These are phyloP conservation scores for Eupithecia abbreviata DNA, from an alignment of 2,888 invertebrate species.

Conservation along the genomic window DNA sequence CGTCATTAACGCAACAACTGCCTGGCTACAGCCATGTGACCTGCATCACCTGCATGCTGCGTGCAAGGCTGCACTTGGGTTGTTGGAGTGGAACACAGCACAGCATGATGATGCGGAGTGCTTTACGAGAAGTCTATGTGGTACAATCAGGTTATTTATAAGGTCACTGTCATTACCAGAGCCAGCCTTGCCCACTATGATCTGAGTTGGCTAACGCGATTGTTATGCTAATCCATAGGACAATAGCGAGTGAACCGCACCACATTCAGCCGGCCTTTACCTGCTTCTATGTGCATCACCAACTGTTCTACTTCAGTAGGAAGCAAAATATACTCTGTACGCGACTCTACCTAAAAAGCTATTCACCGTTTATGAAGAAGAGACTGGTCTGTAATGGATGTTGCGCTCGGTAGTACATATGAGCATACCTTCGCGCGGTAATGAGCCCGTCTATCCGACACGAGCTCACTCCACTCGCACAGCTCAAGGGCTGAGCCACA, in stretches of 20 bases:
- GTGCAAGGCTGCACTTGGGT: background rate
- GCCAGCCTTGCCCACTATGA: background rate
- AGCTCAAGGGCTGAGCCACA: background rate
- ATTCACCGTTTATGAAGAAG: background rate
- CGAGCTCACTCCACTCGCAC: background rate
- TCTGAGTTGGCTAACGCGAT: background rate
- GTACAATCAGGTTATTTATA: background rate
- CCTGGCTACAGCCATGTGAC: background rate
- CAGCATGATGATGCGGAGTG: background rate
- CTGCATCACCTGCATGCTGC: background rate
- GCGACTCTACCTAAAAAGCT: background rate
- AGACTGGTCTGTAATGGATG: background rate
- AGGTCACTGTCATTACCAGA: background rate
- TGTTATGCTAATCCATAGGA: background rate
- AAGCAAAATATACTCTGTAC: background rate
- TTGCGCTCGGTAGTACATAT: background rate
- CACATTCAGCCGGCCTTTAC: background rate
- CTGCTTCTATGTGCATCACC: background rate
- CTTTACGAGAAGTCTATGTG: background rate
- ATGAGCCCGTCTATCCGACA: background rate
- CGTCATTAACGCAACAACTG: background rate
- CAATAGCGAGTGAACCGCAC: background rate
- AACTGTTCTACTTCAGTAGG: background rate
- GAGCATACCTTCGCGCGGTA: background rate
- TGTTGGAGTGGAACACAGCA: background rate